phyloP scores from a whole-genome alignment of 35 echinoderm and acorn worm genomes.

The Lytechinus pictus region DNA sequence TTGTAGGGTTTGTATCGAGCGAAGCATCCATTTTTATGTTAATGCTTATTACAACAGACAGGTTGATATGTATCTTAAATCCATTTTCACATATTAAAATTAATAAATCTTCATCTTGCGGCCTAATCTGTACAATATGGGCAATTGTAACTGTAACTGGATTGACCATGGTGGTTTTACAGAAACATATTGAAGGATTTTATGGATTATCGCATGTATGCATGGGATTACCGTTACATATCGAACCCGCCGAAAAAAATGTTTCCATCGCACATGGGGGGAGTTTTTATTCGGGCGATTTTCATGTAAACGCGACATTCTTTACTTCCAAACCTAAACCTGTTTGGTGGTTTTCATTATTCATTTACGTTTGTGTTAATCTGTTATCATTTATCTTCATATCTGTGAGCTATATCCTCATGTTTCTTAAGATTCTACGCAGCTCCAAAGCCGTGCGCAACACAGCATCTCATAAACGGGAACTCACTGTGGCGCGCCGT shows the following conservation, averaged over 20 bases:
- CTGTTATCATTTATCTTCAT: background rate
- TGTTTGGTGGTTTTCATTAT: background rate
- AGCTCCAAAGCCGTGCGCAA: background rate
- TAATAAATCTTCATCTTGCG: too few species aligned
- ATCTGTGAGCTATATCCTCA: background rate
- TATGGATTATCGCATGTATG: background rate
- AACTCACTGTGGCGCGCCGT: background rate
- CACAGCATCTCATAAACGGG: background rate
- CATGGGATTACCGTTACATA: background rate
- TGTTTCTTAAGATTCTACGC: background rate
- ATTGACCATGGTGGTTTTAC: too few species aligned
- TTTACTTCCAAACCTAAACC: background rate
- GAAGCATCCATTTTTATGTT: too few species aligned
- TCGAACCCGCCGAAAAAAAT: background rate
- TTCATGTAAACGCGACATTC: background rate
- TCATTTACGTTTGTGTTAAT: background rate
- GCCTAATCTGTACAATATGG: too few species aligned
- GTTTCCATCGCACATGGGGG: too few species aligned
- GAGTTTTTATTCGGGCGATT: background rate
- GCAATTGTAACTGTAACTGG: too few species aligned
- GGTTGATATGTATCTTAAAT: too few species aligned
- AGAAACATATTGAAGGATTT: too few species aligned
- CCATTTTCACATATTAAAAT: too few species aligned
- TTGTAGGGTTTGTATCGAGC: too few species aligned
- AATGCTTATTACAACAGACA: too few species aligned